Conservation (phyloP, 92 coral and sea anemone species). For the Zoanthus sansibaricus region DNA sequence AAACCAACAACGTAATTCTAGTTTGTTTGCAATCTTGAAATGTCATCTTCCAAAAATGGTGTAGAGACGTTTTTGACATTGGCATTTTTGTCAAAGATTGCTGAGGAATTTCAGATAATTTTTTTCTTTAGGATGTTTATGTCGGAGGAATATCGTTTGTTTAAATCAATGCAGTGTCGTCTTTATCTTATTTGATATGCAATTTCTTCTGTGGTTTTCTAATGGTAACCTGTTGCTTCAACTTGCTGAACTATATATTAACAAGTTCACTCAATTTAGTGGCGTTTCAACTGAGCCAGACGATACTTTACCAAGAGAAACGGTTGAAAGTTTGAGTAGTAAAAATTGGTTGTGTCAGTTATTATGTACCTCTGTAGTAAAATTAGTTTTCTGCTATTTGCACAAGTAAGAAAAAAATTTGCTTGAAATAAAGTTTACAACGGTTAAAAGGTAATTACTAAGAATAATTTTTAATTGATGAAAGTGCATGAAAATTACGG, state of each 20-base stretch:
- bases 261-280: background rate
- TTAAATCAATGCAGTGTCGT: background rate
- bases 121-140: background rate
- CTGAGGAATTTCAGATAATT: background rate
- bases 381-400: too few species aligned
- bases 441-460: too few species aligned
- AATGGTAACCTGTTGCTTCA: background rate
- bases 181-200: constrained; percentile 37
- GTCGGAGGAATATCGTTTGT: constrained; percentile 26
- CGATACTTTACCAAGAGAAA: background rate
- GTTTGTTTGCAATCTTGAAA: background rate
- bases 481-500: too few species aligned
- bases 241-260: background rate
- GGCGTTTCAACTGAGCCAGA: background rate
- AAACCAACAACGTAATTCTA: background rate
- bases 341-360: background rate
- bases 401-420: too few species aligned
- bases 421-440: too few species aligned
- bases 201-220: constrained; percentile 6
- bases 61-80: background rate
- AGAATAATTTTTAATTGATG: too few species aligned
- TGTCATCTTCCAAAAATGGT: background rate
- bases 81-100: background rate
- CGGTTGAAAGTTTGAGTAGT: background rate
- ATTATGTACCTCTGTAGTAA: too few species aligned